Percentiles rank a stretch among this genome's conserved stretches.
Evolutionary conservation across 2,113 vertebrate species (phyloP).

Genomic region (Brachyhypopomus occidentalis): DNA sequence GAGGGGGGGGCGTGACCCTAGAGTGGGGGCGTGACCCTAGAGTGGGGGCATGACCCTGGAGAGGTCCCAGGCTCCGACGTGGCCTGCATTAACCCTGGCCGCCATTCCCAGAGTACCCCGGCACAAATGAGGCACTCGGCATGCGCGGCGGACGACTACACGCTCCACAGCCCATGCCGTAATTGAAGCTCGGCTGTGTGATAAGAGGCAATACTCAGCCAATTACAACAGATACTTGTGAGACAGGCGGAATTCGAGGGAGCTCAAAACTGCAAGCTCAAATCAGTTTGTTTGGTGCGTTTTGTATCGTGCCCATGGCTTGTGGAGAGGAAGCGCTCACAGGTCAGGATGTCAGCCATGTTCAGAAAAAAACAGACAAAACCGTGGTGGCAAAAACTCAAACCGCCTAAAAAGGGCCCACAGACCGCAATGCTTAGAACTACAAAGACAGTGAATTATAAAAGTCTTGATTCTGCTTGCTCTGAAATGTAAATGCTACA

Average conservation of each 20-base stretch:
- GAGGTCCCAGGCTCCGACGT: slow-evolving; percentile 37
- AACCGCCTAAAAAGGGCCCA: too few relatives aligned
- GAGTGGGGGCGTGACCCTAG: too few relatives aligned
- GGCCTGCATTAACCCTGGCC: slow-evolving; percentile 61
- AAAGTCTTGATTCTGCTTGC: not conserved
- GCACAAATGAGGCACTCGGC: slow-evolving; percentile 67
- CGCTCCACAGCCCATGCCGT: slow-evolving; percentile 57
- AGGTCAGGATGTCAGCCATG: not conserved
- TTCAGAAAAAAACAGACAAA: not conserved
- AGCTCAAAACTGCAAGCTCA: slow-evolving; percentile 48
- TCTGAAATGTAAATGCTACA: not conserved
- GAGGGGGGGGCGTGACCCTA: not conserved
- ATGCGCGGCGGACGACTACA: slow-evolving; percentile 56
- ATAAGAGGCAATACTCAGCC: slow-evolving; percentile 63
- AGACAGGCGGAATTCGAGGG: slow-evolving; percentile 43
- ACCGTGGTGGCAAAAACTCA: not conserved
- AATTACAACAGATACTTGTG: slow-evolving; percentile 62
- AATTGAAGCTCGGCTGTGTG: slow-evolving; percentile 65
- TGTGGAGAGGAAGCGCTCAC: not conserved
- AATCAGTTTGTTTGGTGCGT: not conserved
- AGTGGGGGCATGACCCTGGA: not conserved
- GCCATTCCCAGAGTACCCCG: slow-evolving; percentile 62
- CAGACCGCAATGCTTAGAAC: not conserved
- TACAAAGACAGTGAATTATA: not conserved
- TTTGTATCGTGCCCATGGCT: not conserved